Percentiles rank a stretch among this genome's conserved stretches.
These are phyloP conservation scores for Nemopilema nomurai DNA, from an alignment of 30 jellyfish, hydroid and myxozoan species.

Conservation along the genomic window DNA sequence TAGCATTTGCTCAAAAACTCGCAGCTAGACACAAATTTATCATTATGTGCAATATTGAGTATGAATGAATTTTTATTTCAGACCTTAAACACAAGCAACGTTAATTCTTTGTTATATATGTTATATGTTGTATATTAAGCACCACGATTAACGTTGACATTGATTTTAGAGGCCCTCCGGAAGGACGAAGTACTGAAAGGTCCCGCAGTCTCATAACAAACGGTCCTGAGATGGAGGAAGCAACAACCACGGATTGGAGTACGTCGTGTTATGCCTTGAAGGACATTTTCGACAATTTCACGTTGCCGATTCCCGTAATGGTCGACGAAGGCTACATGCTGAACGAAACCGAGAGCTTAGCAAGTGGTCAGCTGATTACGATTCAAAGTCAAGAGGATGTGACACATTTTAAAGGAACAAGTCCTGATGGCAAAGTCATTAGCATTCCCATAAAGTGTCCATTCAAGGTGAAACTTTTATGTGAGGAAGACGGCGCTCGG, in stretches of 20 bases:
- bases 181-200: too few relatives aligned
- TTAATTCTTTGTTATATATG: too few relatives aligned
- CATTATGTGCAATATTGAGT: too few relatives aligned
- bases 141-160: too few relatives aligned
- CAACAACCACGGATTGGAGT: slow-evolving; percentile 31
- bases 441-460: slow-evolving; percentile 78
- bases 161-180: neutral
- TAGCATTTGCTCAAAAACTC: too few relatives aligned
- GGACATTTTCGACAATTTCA: slow-evolving; percentile 24
- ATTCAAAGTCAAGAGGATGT: slow-evolving; percentile 74
- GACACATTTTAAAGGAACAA: slow-evolving; percentile 71
- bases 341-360: slow-evolving; percentile 60
- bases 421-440: slow-evolving; percentile 58
- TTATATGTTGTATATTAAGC: too few relatives aligned
- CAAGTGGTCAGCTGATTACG: slow-evolving; percentile 66
- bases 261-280: slow-evolving; percentile 27
- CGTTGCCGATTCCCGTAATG: slow-evolving; percentile 46
- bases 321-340: slow-evolving; percentile 65
- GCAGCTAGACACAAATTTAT: too few relatives aligned
- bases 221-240: neutral
- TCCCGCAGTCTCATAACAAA: too few relatives aligned
- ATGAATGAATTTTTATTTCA: too few relatives aligned
- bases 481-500: slow-evolving; percentile 50
- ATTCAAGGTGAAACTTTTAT: slow-evolving; percentile 45
- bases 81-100: too few relatives aligned